A percentile compares a stretch with the other conserved stretches of the same genome.
These are phyloP conservation scores for Scyliorhinus canicula DNA, from an alignment of 2,797 vertebrate genomes.

Conservation along the genomic window DNA sequence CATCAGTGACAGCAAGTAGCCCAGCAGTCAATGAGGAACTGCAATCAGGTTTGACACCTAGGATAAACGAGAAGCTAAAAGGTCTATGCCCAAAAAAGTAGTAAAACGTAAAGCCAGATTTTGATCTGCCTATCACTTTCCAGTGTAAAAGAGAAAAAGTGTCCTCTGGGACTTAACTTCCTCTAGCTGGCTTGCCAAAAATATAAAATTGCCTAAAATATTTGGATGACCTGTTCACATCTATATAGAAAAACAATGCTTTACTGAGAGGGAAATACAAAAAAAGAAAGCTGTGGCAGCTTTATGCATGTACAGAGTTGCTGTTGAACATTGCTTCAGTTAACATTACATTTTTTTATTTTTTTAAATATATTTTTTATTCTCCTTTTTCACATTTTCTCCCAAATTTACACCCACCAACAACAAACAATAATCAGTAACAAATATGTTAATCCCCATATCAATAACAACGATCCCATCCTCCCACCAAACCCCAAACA, in stretches of 20 bases:
- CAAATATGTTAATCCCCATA: too few species aligned
- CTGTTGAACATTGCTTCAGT: background rate
- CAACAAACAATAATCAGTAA: too few species aligned
- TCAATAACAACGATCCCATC: too few species aligned
- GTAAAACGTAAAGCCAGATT: background rate
- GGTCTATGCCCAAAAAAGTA: background rate
- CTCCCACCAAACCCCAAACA: too few species aligned
- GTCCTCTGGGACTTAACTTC: background rate
- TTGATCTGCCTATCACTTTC: background rate
- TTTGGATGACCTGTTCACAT: background rate
- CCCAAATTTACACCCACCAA: too few species aligned
- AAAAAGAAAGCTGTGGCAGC: background rate
- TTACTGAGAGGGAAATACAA: background rate
- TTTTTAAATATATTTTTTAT: too few species aligned
- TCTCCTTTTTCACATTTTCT: too few species aligned
- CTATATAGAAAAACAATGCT: background rate
- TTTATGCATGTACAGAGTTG: background rate
- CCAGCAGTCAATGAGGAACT: background rate
- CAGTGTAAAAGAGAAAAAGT: background rate
- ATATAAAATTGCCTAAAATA: background rate
- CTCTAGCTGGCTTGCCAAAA: background rate
- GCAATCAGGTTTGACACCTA: background rate
- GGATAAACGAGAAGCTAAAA: background rate
- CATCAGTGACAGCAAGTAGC: background rate
- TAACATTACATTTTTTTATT: background rate